Conservation (phyloP, 1,140 invertebrate genomes). For the Trissolcus basalis region DNA sequence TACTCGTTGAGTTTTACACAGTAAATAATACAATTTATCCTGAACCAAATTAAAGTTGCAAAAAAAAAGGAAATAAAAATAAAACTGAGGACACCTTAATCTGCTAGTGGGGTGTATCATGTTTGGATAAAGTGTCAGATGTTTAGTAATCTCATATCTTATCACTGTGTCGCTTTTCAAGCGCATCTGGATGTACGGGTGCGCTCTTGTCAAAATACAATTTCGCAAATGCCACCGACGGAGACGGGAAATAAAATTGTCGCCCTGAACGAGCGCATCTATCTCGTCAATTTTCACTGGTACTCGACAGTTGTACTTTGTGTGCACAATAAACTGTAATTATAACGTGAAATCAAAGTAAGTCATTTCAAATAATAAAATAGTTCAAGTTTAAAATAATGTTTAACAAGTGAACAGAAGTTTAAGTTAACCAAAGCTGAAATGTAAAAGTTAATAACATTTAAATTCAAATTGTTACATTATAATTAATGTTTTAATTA, state of each 20-base stretch:
- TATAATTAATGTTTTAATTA: too few relatives aligned
- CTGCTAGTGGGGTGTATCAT: conserved; percentile 71
- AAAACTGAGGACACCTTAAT: conserved; percentile 52
- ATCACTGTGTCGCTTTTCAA: conserved; percentile 66
- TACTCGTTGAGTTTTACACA: too few relatives aligned
- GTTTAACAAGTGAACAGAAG: neutral
- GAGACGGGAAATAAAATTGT: conserved; percentile 16
- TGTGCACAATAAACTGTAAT: conserved; percentile 29
- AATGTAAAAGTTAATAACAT: neutral
- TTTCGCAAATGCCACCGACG: conserved; percentile 34
- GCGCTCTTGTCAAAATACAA: conserved; percentile 27
- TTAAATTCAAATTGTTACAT: too few relatives aligned
- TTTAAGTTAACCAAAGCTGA: neutral
- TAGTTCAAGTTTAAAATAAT: too few relatives aligned
- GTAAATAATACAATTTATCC: too few relatives aligned
- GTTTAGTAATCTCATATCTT: conserved; percentile 66
- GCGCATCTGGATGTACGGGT: conserved; percentile 56
- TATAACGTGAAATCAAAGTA: too few relatives aligned
- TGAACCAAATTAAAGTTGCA: neutral
- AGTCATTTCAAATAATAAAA: too few relatives aligned
- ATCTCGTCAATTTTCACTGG: conserved; percentile 30
- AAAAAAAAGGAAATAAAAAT: conserved; percentile 2
- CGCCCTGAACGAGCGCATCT: conserved; percentile 17
- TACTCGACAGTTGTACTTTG: conserved; percentile 30
- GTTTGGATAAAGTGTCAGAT: conserved; percentile 61